A percentile compares a stretch with the other conserved stretches of the same genome.
Conservation (phyloP, 1,140 invertebrate species). For the Parasteatoda tepidariorum region DNA sequence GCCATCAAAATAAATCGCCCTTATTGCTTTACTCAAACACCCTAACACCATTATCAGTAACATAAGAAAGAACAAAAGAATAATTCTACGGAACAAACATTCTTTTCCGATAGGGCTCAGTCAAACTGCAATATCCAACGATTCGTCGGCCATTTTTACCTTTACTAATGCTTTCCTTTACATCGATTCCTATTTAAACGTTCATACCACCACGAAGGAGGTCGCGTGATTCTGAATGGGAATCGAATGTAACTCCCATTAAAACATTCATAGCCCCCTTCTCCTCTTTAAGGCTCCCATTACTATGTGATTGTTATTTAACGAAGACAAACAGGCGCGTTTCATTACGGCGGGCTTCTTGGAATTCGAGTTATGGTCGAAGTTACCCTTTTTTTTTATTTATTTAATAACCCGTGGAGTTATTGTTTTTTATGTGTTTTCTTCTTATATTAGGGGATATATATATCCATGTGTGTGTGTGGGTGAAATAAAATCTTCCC, state of each 20-base stretch:
- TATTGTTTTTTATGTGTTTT: conserved; percentile 23
- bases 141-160: not conserved
- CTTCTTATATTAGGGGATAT: not conserved
- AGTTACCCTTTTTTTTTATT: conserved; percentile 53
- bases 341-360: conserved; percentile 21
- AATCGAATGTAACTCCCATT: not conserved
- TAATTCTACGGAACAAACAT: not conserved
- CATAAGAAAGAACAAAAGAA: not conserved
- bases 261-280: not conserved
- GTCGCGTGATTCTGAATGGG: not conserved
- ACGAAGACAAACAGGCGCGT: conserved; percentile 48
- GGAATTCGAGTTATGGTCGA: conserved; percentile 40
- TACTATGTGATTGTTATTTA: conserved; percentile 23
- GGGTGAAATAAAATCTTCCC: conserved; percentile 44
- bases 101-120: not conserved
- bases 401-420: conserved; percentile 54
- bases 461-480: not conserved
- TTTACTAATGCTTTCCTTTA: not conserved
- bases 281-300: not conserved
- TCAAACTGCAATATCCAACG: not conserved
- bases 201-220: not conserved
- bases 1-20: not conserved
- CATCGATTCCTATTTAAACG: not conserved
- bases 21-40: not conserved
- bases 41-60: not conserved